phyloP scores from a whole-genome alignment of 2,888 invertebrate genomes.

The Phyllotreta striolata region DNA sequence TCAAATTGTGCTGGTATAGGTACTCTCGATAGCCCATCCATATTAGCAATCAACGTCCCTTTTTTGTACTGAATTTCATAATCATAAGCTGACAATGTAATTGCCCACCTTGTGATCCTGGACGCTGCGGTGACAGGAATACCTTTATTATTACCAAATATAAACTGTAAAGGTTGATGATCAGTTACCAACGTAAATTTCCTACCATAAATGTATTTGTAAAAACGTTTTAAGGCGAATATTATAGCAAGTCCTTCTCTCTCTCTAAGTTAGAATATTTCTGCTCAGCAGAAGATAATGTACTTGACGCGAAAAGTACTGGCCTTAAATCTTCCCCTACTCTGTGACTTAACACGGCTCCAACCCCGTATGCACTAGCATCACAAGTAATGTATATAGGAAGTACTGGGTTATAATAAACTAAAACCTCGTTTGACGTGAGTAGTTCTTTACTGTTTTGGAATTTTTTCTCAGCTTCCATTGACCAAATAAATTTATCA shows the following conservation, averaged over 20 bases:
- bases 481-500: too few species aligned
- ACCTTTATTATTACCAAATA: constrained; percentile 41
- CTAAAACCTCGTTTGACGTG: constrained; percentile 14
- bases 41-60: too few species aligned
- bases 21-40: too few species aligned
- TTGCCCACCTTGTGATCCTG: background rate
- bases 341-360: constrained; percentile 43
- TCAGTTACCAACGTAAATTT: constrained; percentile 33
- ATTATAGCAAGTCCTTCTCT: constrained; percentile 27
- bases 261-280: constrained; percentile 32
- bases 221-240: constrained; percentile 30
- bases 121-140: constrained; percentile 37
- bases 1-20: background rate
- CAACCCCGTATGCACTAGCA: constrained; percentile 42
- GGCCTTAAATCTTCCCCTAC: constrained; percentile 28
- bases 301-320: constrained; percentile 30
- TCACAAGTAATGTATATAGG: constrained; percentile 43
- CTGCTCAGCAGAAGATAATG: constrained; percentile 24
- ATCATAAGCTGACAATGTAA: too few species aligned
- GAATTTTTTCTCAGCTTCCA: background rate
- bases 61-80: too few species aligned
- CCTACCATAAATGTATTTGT: constrained; percentile 22
- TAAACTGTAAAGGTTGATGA: constrained; percentile 40
- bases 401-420: constrained; percentile 39
- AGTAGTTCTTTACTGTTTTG: constrained; percentile 5